Percentiles rank a stretch among this genome's conserved stretches.
These are phyloP conservation scores for Pipistrellus pipistrellus DNA, from an alignment of 2,797 vertebrate genomes.

Conservation along the genomic window DNA sequence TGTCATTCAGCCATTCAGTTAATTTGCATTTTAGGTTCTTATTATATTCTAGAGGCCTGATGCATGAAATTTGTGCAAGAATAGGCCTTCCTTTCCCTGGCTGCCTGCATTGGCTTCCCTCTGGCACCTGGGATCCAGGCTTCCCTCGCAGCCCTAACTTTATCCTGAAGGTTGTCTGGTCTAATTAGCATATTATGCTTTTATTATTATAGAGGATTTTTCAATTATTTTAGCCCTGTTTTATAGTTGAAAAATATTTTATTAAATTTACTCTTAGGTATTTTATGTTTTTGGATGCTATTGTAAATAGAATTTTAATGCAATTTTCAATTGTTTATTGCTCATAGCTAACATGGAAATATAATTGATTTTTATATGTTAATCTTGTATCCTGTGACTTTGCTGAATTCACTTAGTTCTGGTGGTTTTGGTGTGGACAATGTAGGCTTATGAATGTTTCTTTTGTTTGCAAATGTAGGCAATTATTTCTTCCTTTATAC, in stretches of 20 bases:
- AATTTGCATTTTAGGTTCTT: too few relatives aligned
- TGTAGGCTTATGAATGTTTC: neutral
- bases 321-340: neutral
- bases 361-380: neutral
- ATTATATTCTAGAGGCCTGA: too few relatives aligned
- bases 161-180: too few relatives aligned
- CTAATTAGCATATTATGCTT: too few relatives aligned
- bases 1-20: too few relatives aligned
- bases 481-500: neutral
- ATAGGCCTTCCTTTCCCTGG: too few relatives aligned
- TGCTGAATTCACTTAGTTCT: neutral
- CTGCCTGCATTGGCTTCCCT: too few relatives aligned
- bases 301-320: neutral
- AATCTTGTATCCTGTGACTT: neutral
- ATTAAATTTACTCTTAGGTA: neutral
- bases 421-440: neutral
- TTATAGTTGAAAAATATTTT: neutral
- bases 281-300: neutral
- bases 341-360: neutral
- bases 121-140: too few relatives aligned
- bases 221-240: neutral
- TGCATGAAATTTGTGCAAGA: too few relatives aligned
- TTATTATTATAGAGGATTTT: too few relatives aligned
- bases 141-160: too few relatives aligned
- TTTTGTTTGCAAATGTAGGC: neutral